Conservation (phyloP, 2,797 vertebrate species). For the Labeo calbasu region DNA sequence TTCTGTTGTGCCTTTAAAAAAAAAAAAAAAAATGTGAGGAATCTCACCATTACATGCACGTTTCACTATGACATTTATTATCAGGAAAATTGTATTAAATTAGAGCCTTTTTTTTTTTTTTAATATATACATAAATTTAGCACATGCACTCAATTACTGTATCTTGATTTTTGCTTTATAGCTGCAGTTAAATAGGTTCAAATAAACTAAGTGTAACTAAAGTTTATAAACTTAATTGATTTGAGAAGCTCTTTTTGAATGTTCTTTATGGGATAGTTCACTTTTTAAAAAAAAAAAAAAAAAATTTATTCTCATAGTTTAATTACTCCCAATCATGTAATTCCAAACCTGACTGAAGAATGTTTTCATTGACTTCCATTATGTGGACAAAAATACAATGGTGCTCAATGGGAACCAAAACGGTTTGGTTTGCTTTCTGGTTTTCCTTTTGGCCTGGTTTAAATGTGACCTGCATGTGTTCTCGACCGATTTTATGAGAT, state of each 20-base stretch:
- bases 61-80: background rate
- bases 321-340: background rate
- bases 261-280: too few relatives aligned
- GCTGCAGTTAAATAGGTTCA: too few relatives aligned
- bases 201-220: too few relatives aligned
- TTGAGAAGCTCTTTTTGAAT: too few relatives aligned
- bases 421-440: background rate
- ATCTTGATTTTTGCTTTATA: background rate
- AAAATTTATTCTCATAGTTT: too few relatives aligned
- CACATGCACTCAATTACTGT: background rate
- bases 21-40: background rate
- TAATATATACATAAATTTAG: background rate
- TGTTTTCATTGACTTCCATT: background rate
- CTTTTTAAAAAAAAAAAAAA: too few relatives aligned
- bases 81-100: background rate
- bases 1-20: constrained; percentile 81
- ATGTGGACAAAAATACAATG: background rate
- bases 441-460: background rate
- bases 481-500: too few relatives aligned
- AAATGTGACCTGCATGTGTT: background rate
- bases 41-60: background rate
- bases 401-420: background rate
- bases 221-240: too few relatives aligned
- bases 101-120: too few relatives aligned
- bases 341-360: background rate